Base-by-base conservation (phyloP, 2,888 invertebrate species). In the Malacosoma neustria region DNA sequence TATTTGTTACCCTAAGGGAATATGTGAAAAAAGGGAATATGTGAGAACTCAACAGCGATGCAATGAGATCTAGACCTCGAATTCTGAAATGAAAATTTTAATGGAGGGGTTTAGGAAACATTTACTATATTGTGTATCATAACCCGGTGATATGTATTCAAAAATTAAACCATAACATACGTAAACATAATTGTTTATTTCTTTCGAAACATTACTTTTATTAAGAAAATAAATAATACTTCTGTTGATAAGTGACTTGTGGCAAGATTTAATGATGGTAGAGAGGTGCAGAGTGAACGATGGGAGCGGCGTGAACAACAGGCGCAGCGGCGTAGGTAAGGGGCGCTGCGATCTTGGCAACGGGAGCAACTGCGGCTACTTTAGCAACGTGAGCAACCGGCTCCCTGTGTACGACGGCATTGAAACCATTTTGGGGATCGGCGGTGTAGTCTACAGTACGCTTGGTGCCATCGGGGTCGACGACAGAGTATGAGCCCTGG, bases 241-340 rank as follows among this genome's bases (percentile, higher is more conserved):
- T 14, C 9, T 30, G 4, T 35, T 14, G 1, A 30, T n/a, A 30
- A 35, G 22, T 35, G 14, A 30, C 30, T 35, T 30, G 13, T 11
- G 29, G 14, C 14, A 30, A 35, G 14, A 1, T 37, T 89, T 13
- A 80, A 87, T 36, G 74, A 77, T 49, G 81, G 92, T 49, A 55
- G 86, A 87, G 55, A 90, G 90, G 89, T 89, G 91, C 90, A 87
- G 90, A 48, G 40, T 57, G 49, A 13, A 48, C 44, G 13, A 44
- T 84, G 5, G 49, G 48, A 14, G 39, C 35, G 13, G 40, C 41
- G 31, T 48, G 46, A 11, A 43, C 39, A 1, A 42, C 45, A 22
- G 48, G 51, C 4, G 45, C 45, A 30, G 46, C 38, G 34, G 46
- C 38, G 34, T 43, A 41, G 36, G 49, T 37, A 5, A 39, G 55